These are phyloP conservation scores for Drosophila murphyi DNA, from an alignment of 1,140 invertebrate species.

Conservation along the genomic window DNA sequence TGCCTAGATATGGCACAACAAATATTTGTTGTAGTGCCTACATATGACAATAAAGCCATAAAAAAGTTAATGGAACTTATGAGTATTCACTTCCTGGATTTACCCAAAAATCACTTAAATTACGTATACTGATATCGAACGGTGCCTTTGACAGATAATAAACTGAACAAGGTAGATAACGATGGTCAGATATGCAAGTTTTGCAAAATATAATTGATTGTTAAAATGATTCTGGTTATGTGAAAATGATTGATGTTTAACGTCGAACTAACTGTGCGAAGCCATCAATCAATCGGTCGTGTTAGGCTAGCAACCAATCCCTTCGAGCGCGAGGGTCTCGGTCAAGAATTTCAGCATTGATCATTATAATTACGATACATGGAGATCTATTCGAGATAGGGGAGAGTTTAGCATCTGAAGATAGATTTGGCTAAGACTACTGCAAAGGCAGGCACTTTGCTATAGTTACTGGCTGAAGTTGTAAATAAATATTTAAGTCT, in stretches of 20 bases:
- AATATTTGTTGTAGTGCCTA: constrained; percentile 4
- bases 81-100: constrained; percentile 31
- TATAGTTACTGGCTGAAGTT: no score
- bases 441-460: no score
- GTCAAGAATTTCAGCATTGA: no score
- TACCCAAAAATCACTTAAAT: constrained; percentile 21
- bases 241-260: no score
- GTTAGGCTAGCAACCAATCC: constrained; percentile 21
- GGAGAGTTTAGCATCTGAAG: no score
- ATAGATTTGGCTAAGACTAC: no score
- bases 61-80: constrained; percentile 19
- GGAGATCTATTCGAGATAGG: no score
- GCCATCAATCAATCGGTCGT: constrained; percentile 4
- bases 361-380: no score
- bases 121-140: constrained; percentile 17
- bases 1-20: constrained; percentile 12
- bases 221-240: neutral
- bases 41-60: constrained; percentile 18
- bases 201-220: neutral
- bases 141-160: constrained; percentile 51
- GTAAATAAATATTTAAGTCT: no score
- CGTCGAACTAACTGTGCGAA: no score
- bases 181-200: neutral
- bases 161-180: constrained; percentile 25
- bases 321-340: constrained; percentile 39